Evolutionary conservation across 2,888 invertebrate species (phyloP), one percentile per base, ranked within the genome.

Genomic region (Crossocerus cetratus): DNA sequence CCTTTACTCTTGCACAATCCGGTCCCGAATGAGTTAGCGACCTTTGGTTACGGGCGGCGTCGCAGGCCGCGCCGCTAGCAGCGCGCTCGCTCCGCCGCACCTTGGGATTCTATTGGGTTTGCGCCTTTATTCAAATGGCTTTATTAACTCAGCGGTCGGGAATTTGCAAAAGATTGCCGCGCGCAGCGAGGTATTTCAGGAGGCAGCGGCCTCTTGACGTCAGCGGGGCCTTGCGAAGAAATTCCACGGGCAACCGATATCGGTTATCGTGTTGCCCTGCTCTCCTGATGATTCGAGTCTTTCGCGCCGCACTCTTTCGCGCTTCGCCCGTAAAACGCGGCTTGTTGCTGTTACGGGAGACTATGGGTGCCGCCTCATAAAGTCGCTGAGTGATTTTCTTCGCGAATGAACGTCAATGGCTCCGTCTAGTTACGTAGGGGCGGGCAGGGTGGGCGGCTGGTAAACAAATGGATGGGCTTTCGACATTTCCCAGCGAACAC

Each of bases 1-100:
- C 78, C 68, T 72, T 64, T 60, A 21, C 21, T 53, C 60, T 80
- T 80, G 66, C 78, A 66, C 70, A 81, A 80, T 76, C 68, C 61
- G 60, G 68, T 65, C 64, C 32, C 53, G 60, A 65, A 20, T 32
- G 45, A 59, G 61, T 55, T 43, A 45, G 11, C 64, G 67, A 78
- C 70, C 78, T 75, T 78, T 72, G 62, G 14, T 49, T 49, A 49
- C 16, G 14, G 14, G 16, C 49, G 45, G 14, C 2, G 20, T 11
- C 0, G 16, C 21, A 18, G 2, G 32, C 8, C 8, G 32, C 11
- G 32, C 8, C 32, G 32, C 32, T 32, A 4, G 32, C 32, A 32
- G 32, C 32, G 32, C 32, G 8, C 32, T 32, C 32, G 32, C 32
- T 8, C 32, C 11, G 32, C 32, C 32, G 32, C 32, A 32, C 32